These are phyloP conservation scores for Hetaerina titia DNA, from an alignment of 2,888 invertebrate species.

Conservation along the genomic window DNA sequence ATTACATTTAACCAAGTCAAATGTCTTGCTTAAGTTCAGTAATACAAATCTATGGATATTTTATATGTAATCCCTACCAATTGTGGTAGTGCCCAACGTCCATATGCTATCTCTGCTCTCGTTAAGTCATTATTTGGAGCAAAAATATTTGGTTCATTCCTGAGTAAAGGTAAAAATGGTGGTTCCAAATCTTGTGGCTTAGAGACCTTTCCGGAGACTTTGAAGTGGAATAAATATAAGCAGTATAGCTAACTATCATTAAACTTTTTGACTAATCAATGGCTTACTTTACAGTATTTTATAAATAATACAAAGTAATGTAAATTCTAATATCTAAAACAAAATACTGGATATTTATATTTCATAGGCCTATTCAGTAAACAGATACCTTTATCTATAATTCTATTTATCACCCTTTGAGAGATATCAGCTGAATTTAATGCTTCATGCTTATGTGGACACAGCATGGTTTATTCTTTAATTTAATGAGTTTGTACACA, in stretches of 20 bases:
- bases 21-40: no score
- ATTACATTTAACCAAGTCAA: no score
- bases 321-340: no score
- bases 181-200: conserved; percentile 23
- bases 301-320: neutral
- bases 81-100: conserved; percentile 19
- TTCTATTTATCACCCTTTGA: conserved; percentile 28
- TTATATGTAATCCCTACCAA: neutral
- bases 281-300: neutral
- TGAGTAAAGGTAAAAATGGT: neutral
- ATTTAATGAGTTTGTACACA: neutral
- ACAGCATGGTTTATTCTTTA: neutral
- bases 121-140: neutral
- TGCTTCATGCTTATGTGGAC: neutral
- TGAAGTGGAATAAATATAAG: neutral
- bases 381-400: neutral
- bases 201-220: neutral
- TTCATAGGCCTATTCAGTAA: no score
- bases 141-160: conserved; percentile 40
- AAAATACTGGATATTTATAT: no score
- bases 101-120: conserved; percentile 23
- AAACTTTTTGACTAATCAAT: neutral
- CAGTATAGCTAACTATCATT: neutral
- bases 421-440: neutral
- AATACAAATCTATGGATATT: no score